phyloP scores from a whole-genome alignment of 1,140 invertebrate genomes.

The Tetramorium alpestre region DNA sequence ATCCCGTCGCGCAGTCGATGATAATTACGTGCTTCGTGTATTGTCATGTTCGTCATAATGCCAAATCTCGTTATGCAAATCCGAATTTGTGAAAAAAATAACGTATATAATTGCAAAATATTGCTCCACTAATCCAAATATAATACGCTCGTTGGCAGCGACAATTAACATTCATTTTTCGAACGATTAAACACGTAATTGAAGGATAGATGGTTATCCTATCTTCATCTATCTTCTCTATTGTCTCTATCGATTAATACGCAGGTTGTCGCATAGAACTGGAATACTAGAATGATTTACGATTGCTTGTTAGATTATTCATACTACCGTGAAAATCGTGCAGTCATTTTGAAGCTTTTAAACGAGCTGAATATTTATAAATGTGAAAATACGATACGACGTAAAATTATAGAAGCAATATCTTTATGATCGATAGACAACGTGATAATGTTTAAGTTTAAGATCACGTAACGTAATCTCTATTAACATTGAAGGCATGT shows the following conservation, averaged over 20 bases:
- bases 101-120: slow-evolving; percentile 28
- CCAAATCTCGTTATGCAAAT: slow-evolving; percentile 23
- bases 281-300: slow-evolving; percentile 16
- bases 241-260: not conserved
- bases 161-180: not conserved
- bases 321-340: not conserved
- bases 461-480: not conserved
- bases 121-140: not conserved
- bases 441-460: not conserved
- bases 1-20: not conserved
- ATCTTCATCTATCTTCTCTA: not conserved
- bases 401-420: not conserved
- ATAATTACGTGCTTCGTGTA: slow-evolving; percentile 9
- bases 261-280: not conserved
- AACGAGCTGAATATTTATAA: not conserved
- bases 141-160: not conserved
- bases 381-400: not conserved
- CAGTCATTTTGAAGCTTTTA: not conserved
- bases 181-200: not conserved
- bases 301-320: not conserved
- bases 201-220: not conserved
- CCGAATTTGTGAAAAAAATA: not conserved
- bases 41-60: not conserved
- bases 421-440: not conserved
- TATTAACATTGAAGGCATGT: not conserved